These are phyloP conservation scores for Eulemur coronatus DNA, from an alignment of 2,797 vertebrate genomes.

Conservation along the genomic window DNA sequence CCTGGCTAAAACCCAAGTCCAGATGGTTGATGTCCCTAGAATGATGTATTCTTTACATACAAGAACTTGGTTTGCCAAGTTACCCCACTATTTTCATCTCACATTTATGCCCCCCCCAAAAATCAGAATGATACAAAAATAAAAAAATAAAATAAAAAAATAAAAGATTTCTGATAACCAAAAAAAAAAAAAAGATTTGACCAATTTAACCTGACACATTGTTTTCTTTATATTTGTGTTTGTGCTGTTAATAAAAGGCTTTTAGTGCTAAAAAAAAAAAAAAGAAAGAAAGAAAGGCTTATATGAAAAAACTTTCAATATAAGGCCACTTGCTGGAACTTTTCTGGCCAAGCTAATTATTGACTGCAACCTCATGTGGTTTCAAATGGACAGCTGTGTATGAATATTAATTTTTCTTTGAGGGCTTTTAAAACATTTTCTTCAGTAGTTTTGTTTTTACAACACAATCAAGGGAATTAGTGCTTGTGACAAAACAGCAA, in stretches of 20 bases:
- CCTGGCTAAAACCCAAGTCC: neutral
- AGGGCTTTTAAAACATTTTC: slow-evolving; percentile 73
- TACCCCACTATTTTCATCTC: slow-evolving; percentile 47
- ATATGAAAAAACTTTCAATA: neutral
- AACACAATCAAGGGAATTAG: slow-evolving; percentile 73
- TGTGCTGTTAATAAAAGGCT: neutral
- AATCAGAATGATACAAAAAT: too few relatives aligned
- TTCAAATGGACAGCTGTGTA: slow-evolving; percentile 80
- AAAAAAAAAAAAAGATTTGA: neutral
- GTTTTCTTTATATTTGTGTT: neutral
- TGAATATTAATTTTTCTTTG: slow-evolving; percentile 84
- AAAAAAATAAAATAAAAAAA: too few relatives aligned
- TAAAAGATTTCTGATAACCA: too few relatives aligned
- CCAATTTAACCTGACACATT: neutral
- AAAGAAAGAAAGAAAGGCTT: neutral
- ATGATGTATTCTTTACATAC: slow-evolving; percentile 16
- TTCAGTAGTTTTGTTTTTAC: slow-evolving; percentile 73
- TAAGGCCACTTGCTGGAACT: slow-evolving; percentile 50
- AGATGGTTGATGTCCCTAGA: neutral
- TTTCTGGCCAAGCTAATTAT: slow-evolving; percentile 59
- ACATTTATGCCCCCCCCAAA: neutral
- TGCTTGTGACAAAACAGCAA: slow-evolving; percentile 52
- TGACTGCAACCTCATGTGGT: slow-evolving; percentile 61
- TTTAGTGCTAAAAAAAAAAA: neutral
- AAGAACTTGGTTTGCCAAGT: slow-evolving; percentile 51